A percentile compares a stretch with the other conserved stretches of the same genome.
These are phyloP conservation scores for Drosophila truncata DNA, from an alignment of 1,140 invertebrate genomes.

Conservation along the genomic window DNA sequence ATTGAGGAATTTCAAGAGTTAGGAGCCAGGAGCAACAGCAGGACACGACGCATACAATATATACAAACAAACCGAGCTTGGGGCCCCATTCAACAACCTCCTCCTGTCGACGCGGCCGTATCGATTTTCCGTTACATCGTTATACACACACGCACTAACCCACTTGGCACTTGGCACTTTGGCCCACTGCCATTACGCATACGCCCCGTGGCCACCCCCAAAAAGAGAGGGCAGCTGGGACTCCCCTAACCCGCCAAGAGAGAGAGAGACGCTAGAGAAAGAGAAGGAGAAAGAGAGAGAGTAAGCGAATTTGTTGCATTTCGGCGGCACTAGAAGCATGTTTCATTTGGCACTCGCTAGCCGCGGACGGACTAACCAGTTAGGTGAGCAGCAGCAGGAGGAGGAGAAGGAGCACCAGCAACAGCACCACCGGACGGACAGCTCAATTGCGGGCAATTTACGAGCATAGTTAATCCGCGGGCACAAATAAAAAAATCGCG, in stretches of 20 bases:
- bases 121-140: conserved; percentile 81
- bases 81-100: conserved; percentile 66
- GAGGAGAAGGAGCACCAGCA: conserved; percentile 17
- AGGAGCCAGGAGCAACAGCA: conserved; percentile 28
- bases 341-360: conserved; percentile 78
- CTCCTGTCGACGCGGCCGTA: conserved; percentile 58
- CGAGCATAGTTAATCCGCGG: conserved; percentile 64
- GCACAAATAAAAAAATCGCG: conserved; percentile 66
- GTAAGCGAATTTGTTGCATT: conserved; percentile 43
- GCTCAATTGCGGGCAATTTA: conserved; percentile 76
- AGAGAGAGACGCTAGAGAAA: conserved; percentile 5
- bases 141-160: conserved; percentile 82
- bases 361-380: conserved; percentile 76
- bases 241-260: neutral
- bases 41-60: conserved; percentile 5
- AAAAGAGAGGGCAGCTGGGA: conserved; percentile 3
- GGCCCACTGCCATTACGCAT: conserved; percentile 63
- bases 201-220: conserved; percentile 60
- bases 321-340: conserved; percentile 65
- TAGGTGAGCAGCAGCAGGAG: conserved; percentile 54
- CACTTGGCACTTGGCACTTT: conserved; percentile 59
- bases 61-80: conserved; percentile 35
- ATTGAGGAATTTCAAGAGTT: neutral
- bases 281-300: too few species aligned
- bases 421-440: conserved; percentile 50